Evolutionary conservation across 2,797 vertebrate species (phyloP).

Genomic region (Basileuterus tristriatus): DNA sequence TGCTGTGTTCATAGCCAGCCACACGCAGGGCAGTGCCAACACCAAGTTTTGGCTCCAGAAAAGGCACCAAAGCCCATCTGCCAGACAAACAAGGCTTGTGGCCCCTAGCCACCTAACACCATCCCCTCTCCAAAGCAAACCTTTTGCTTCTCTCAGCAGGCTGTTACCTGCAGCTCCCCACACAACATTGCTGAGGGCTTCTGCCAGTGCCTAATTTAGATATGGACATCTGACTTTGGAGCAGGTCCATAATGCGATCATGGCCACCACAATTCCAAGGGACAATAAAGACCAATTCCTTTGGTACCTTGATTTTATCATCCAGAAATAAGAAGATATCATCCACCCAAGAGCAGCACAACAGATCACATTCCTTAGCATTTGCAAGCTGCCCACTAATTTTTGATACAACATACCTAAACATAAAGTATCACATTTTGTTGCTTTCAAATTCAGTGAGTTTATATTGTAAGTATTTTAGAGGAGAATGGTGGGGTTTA

Average conservation of each 20-base stretch:
- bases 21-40: accelerated
- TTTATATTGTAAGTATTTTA: neutral
- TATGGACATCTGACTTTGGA: neutral
- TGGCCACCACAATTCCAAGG: neutral
- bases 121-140: neutral
- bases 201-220: neutral
- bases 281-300: neutral
- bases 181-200: neutral
- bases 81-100: neutral
- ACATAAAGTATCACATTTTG: neutral
- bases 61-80: neutral
- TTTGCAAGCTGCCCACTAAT: neutral
- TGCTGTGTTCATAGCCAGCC: accelerated
- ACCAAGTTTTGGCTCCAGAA: neutral
- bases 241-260: neutral
- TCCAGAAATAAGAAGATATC: neutral
- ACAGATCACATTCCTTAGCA: neutral
- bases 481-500: neutral
- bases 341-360: neutral
- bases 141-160: neutral
- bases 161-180: neutral
- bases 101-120: neutral
- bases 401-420: neutral
- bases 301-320: neutral
- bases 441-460: neutral